Percentiles rank a stretch among this genome's conserved stretches.
These are phyloP conservation scores for Trididemnum nubilum DNA, from an alignment of 23 tunicate species.

Conservation along the genomic window DNA sequence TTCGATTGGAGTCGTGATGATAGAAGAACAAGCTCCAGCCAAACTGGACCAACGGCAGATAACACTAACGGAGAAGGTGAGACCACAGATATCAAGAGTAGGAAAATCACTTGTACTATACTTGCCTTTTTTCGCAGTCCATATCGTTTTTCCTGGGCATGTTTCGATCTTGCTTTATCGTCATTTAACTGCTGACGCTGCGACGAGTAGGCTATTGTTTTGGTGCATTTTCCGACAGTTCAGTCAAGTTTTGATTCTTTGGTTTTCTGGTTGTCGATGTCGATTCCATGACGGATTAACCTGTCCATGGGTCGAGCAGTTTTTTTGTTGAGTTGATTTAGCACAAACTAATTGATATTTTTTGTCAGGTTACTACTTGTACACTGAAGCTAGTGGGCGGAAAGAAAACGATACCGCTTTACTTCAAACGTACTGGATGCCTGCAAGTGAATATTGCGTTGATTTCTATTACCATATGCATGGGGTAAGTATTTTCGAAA, in stretches of 20 bases:
- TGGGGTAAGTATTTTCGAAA: background rate
- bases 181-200: no score
- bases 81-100: no score
- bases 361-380: background rate
- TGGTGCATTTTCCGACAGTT: no score
- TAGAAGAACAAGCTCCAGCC: constrained; percentile 48
- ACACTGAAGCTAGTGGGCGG: background rate
- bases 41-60: constrained; percentile 82
- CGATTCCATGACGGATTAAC: no score
- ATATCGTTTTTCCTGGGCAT: no score
- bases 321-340: background rate
- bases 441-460: constrained; percentile 6
- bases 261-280: no score
- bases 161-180: no score
- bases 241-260: no score
- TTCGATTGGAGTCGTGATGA: constrained; percentile 73
- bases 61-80: constrained; percentile 73
- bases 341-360: background rate
- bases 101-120: no score
- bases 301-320: no score
- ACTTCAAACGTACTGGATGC: background rate
- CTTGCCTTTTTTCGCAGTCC: no score
- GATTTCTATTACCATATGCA: background rate
- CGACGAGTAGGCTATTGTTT: no score
- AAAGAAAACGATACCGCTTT: background rate